Evolutionary conservation across 2,113 vertebrate species (phyloP).

Genomic region (Xenopus laevis): DNA sequence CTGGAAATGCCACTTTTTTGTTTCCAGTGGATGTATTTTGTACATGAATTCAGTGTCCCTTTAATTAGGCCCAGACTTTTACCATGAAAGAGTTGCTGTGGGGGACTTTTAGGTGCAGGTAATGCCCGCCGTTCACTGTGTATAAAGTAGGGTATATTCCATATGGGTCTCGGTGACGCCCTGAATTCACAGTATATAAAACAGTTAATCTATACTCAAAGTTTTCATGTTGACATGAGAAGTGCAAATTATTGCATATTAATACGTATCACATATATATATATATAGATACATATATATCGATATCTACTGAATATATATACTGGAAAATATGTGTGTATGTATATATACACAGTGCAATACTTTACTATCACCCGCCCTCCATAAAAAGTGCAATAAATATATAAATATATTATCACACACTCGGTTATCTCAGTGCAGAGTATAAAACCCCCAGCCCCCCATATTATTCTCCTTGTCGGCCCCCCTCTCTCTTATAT

Average conservation of each 20-base stretch:
- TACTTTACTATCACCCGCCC: constrained; percentile 5
- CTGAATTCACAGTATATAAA: background rate
- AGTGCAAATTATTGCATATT: constrained; percentile 37
- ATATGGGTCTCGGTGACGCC: background rate
- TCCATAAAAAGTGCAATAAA: constrained; percentile 36
- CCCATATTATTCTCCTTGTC: constrained; percentile 12
- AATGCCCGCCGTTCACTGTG: no score
- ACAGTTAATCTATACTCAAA: background rate
- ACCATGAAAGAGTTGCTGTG: background rate
- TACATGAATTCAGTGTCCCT: no score
- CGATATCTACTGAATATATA: constrained; percentile 7
- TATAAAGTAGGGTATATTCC: background rate
- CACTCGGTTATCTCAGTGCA: constrained; percentile 22
- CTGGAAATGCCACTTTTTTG: no score
- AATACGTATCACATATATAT: constrained; percentile 10
- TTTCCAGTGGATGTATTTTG: no score
- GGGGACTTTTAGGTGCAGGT: no score
- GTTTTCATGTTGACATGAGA: background rate
- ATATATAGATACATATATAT: constrained; percentile 15
- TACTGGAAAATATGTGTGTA: constrained; percentile 24
- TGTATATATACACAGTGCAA: constrained; percentile 37
- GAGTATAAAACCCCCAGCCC: constrained; percentile 31
- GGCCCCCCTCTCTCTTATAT: background rate
- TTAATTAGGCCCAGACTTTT: no score
- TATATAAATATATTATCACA: constrained; percentile 44